Evolutionary conservation across 2,113 vertebrate genomes (phyloP).

Genomic region (Poeciliopsis retropinna): DNA sequence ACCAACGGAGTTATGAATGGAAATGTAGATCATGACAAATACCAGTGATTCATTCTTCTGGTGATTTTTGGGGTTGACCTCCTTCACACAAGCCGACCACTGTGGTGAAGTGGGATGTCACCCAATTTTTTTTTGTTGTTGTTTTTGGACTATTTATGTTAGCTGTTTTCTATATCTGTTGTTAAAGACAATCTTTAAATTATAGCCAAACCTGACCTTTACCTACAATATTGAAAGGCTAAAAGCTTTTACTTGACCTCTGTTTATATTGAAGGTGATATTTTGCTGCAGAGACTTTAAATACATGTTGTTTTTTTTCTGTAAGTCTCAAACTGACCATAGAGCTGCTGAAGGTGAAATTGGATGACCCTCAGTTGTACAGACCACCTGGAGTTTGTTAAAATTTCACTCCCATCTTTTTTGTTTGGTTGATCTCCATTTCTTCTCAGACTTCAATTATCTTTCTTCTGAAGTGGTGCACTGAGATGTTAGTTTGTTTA

Average conservation of each 20-base stretch:
- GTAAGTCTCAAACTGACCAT: background rate
- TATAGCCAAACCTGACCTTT: constrained; percentile 48
- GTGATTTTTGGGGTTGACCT: constrained; percentile 7
- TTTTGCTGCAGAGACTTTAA: constrained; percentile 7
- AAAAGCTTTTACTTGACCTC: constrained; percentile 26
- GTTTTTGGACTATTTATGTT: constrained; percentile 8
- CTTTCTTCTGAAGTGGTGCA: constrained; percentile 20
- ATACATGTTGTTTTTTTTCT: background rate
- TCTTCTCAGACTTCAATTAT: constrained; percentile 1
- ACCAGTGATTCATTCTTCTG: constrained; percentile 52
- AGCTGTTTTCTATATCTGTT: constrained; percentile 33
- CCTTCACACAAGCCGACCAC: constrained; percentile 29
- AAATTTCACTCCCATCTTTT: background rate
- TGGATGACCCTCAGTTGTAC: constrained; percentile 15
- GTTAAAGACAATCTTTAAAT: constrained; percentile 60
- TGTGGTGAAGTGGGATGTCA: constrained; percentile 11
- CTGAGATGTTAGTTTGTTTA: constrained; percentile 37
- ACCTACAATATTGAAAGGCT: constrained; percentile 29
- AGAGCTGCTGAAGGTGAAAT: constrained; percentile 3
- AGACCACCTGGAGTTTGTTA: background rate
- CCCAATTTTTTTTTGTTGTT: background rate
- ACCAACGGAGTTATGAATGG: constrained; percentile 84
- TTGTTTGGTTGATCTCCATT: background rate
- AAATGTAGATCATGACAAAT: constrained; percentile 66
- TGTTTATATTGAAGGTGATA: constrained; percentile 43